These are phyloP conservation scores for Cryptoblepharus egeriae DNA, from an alignment of 2,797 vertebrate genomes.

Conservation along the genomic window DNA sequence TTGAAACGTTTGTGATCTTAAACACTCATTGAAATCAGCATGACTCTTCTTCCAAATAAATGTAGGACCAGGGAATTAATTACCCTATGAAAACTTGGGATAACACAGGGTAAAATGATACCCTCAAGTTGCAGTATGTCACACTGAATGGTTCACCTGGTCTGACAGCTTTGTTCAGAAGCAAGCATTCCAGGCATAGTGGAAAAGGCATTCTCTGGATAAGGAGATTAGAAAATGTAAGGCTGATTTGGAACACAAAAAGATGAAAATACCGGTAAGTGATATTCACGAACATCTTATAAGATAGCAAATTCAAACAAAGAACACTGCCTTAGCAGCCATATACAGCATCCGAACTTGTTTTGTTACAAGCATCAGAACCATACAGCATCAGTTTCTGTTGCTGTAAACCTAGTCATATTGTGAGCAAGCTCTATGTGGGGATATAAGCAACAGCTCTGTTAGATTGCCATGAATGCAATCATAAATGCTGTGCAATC, in stretches of 20 bases:
- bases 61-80: constrained; percentile 9
- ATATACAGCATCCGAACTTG: too few species aligned
- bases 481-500: background rate
- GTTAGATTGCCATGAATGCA: constrained; percentile 42
- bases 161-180: constrained; percentile 71
- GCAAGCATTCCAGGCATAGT: constrained; percentile 77
- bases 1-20: background rate
- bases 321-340: constrained; percentile 56
- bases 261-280: constrained; percentile 67
- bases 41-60: background rate
- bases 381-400: background rate
- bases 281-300: constrained; percentile 69
- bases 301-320: constrained; percentile 68
- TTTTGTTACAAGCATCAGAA: too few species aligned
- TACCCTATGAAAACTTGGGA: constrained; percentile 9
- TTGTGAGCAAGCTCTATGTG: background rate
- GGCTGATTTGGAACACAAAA: constrained; percentile 71
- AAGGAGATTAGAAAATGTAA: constrained; percentile 70
- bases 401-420: background rate
- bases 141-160: constrained; percentile 63
- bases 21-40: background rate
- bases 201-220: constrained; percentile 76
- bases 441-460: background rate
- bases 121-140: constrained; percentile 56
- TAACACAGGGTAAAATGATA: constrained; percentile 36